Percentiles rank a stretch among this genome's conserved stretches.
Conservation (phyloP, 1,140 invertebrate species). For the Lepidurus arcticus region DNA sequence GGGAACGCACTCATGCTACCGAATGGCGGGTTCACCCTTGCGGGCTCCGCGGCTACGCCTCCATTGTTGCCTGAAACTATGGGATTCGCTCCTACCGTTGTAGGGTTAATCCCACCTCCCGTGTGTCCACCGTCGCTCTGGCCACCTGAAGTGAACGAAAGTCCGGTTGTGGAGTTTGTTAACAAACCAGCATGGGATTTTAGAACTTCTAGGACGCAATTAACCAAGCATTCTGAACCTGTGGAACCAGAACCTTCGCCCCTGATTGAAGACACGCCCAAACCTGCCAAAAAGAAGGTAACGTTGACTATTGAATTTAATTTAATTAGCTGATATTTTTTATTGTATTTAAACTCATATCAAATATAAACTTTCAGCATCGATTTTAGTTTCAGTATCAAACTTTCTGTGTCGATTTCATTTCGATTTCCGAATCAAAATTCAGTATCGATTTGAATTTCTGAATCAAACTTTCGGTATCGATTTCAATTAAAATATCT, state of each 20-base stretch:
- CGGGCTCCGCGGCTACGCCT: constrained; percentile 23
- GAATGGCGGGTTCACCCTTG: neutral
- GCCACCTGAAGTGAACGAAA: constrained; percentile 44
- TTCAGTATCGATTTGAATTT: no score
- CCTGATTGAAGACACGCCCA: constrained; percentile 39
- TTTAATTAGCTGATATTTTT: neutral
- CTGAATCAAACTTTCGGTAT: no score
- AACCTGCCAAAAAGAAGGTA: constrained; percentile 50
- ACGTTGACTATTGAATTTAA: constrained; percentile 38
- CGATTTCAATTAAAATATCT: no score
- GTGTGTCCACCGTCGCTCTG: constrained; percentile 34
- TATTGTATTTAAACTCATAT: no score
- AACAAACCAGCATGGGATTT: constrained; percentile 33
- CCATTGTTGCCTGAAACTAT: constrained; percentile 23
- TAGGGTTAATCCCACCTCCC: constrained; percentile 23
- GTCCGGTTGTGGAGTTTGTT: constrained; percentile 33
- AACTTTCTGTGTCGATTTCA: no score
- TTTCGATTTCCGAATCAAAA: no score
- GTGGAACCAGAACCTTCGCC: constrained; percentile 30
- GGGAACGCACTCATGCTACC: neutral
- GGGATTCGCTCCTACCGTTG: constrained; percentile 12
- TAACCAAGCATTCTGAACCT: constrained; percentile 32
- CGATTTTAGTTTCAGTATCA: no score
- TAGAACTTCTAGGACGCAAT: constrained; percentile 31
- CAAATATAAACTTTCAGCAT: no score